These are phyloP conservation scores for Phataginus tricuspis DNA, from an alignment of 2,797 vertebrate genomes.

Conservation along the genomic window DNA sequence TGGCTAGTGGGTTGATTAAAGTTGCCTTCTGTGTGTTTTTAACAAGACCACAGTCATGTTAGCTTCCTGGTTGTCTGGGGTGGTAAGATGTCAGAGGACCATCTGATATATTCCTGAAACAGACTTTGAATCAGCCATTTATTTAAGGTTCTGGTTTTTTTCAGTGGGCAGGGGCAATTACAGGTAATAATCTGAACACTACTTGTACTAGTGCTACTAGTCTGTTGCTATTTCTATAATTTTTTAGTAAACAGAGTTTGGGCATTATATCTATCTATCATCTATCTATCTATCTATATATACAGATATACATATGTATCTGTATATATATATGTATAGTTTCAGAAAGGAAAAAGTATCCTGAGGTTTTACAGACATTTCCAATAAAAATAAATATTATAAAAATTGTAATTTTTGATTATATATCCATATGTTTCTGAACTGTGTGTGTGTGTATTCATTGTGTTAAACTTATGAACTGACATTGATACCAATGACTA, in stretches of 20 bases:
- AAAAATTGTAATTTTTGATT: too few relatives aligned
- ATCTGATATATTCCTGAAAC: background rate
- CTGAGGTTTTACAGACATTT: background rate
- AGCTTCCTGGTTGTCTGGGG: background rate
- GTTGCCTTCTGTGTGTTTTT: background rate
- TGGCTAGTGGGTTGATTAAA: background rate
- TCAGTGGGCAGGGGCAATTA: background rate
- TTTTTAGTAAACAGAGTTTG: background rate
- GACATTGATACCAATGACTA: too few relatives aligned
- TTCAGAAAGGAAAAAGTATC: background rate
- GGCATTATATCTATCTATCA: background rate
- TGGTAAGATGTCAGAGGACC: background rate
- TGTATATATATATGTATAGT: too few relatives aligned
- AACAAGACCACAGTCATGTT: background rate
- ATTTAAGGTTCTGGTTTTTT: background rate
- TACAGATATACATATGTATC: too few relatives aligned
- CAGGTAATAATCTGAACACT: background rate
- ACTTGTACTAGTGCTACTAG: background rate
- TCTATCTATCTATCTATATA: too few relatives aligned
- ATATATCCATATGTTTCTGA: too few relatives aligned
- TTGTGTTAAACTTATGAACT: too few relatives aligned
- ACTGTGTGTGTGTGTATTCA: too few relatives aligned
- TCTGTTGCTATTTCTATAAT: too few relatives aligned
- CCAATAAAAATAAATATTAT: background rate
- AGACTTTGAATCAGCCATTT: background rate